Conservation (phyloP, 2,797 vertebrate species). For the Liparis tanakae region DNA sequence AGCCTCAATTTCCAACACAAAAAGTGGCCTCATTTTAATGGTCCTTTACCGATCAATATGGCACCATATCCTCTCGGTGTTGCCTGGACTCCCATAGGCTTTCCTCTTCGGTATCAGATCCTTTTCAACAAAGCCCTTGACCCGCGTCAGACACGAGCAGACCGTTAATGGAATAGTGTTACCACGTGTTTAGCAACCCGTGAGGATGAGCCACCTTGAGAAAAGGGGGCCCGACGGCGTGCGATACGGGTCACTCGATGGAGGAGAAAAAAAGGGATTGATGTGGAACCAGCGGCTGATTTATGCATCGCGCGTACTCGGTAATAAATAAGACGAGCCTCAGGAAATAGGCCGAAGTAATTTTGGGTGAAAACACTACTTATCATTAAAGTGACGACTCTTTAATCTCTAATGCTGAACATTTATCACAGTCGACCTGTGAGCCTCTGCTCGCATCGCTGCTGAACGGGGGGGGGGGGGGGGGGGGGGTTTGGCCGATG, state of each 20-base stretch:
- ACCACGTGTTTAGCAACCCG: conserved; percentile 4
- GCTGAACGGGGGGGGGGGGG: conserved; percentile 11
- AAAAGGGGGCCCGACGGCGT: conserved; percentile 1
- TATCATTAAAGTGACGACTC: conserved; percentile 37
- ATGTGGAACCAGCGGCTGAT: conserved; percentile 33
- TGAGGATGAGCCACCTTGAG: conserved; percentile 25
- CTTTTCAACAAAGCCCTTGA: conserved; percentile 41
- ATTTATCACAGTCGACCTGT: conserved; percentile 48
- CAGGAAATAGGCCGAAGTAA: conserved; percentile 29
- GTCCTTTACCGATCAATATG: conserved; percentile 7
- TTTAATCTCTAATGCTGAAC: conserved; percentile 38
- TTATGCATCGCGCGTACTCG: conserved; percentile 13
- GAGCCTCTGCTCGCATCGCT: conserved; percentile 10
- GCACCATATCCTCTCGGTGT: background rate
- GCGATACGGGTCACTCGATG: background rate
- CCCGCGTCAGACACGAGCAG: conserved; percentile 21
- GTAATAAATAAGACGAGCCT: conserved; percentile 32
- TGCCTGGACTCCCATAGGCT: background rate
- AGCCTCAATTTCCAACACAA: background rate
- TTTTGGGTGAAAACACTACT: conserved; percentile 34
- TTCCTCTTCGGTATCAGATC: conserved; percentile 14
- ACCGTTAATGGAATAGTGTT: conserved; percentile 44
- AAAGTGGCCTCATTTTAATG: background rate
- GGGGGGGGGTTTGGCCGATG: too few relatives aligned
- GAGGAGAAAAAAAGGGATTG: conserved; percentile 1